Evolutionary conservation across 2,113 vertebrate genomes (phyloP).

Genomic region (Varanus salvator): DNA sequence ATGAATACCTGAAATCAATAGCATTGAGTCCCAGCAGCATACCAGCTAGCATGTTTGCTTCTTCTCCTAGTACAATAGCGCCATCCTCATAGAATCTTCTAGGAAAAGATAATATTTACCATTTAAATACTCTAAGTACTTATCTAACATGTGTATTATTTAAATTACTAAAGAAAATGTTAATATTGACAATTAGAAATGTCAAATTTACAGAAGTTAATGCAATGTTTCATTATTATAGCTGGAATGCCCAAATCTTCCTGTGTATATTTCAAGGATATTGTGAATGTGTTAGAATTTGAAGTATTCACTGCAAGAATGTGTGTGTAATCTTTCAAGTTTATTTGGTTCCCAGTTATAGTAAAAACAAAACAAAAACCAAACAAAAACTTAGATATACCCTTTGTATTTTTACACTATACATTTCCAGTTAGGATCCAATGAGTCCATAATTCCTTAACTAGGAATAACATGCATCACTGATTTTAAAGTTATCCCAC

Average conservation of each 20-base stretch:
- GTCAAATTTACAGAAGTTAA: background rate
- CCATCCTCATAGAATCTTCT: slow-evolving; percentile 97
- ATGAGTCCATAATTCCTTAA: background rate
- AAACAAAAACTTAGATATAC: no score
- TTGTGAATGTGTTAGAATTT: background rate
- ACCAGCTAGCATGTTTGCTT: slow-evolving; percentile 94
- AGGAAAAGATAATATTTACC: slow-evolving; percentile 50
- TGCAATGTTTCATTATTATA: slow-evolving; percentile 13
- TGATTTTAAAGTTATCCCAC: background rate
- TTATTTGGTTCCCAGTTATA: background rate
- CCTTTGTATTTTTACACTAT: background rate
- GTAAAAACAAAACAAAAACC: background rate
- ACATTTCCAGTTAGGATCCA: background rate
- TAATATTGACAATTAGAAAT: background rate
- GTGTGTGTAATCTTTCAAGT: background rate
- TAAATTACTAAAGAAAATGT: background rate
- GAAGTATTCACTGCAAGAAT: background rate
- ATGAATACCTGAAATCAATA: slow-evolving; percentile 94
- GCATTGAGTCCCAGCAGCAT: slow-evolving; percentile 96
- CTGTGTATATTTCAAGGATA: background rate
- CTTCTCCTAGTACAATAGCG: slow-evolving; percentile 93
- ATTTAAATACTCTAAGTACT: slow-evolving; percentile 16
- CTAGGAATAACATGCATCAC: background rate
- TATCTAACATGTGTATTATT: background rate
- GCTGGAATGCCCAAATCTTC: background rate